Percentiles rank a stretch among this genome's conserved stretches.
These are phyloP conservation scores for Cataglyphis rosenhaueri DNA, from an alignment of 2,888 invertebrate genomes.

Conservation along the genomic window DNA sequence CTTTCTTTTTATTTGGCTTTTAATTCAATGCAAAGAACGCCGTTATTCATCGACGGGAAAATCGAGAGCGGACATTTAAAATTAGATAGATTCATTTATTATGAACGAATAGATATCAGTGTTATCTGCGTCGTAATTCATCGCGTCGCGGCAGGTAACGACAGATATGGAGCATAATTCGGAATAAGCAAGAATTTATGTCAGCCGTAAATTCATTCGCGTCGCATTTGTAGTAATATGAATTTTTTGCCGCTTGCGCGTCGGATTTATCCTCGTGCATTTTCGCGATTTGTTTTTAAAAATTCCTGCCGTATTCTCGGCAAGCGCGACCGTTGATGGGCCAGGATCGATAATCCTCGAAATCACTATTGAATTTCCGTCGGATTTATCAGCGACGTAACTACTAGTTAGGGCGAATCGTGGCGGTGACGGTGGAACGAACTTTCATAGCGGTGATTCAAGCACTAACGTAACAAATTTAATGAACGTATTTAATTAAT, in stretches of 20 bases:
- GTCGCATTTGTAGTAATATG: slow-evolving; percentile 61
- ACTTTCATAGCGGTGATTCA: slow-evolving; percentile 14
- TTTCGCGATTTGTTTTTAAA: slow-evolving; percentile 36
- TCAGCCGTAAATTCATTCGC: slow-evolving; percentile 62
- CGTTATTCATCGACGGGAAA: slow-evolving; percentile 47
- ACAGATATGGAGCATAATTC: slow-evolving; percentile 69
- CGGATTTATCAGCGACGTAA: slow-evolving; percentile 41
- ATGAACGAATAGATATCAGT: slow-evolving; percentile 59
- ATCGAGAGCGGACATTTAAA: slow-evolving; percentile 52
- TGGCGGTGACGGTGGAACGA: slow-evolving; percentile 15
- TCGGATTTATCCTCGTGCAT: slow-evolving; percentile 22
- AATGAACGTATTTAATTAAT: slow-evolving; percentile 44
- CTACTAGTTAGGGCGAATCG: slow-evolving; percentile 28
- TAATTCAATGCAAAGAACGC: slow-evolving; percentile 25
- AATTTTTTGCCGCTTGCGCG: slow-evolving; percentile 59
- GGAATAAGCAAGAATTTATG: slow-evolving; percentile 68
- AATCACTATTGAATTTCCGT: slow-evolving; percentile 49
- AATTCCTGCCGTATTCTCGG: slow-evolving; percentile 27
- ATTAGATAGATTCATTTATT: slow-evolving; percentile 56
- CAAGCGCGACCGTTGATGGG: slow-evolving; percentile 27
- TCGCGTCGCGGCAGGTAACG: slow-evolving; percentile 59
- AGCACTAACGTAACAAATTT: slow-evolving; percentile 26
- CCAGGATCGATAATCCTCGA: slow-evolving; percentile 39
- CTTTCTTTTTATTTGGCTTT: slow-evolving; percentile 29
- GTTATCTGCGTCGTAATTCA: slow-evolving; percentile 59